These are phyloP conservation scores for Dendrocincla tyrannina DNA, from an alignment of 2,797 vertebrate species.

Conservation along the genomic window DNA sequence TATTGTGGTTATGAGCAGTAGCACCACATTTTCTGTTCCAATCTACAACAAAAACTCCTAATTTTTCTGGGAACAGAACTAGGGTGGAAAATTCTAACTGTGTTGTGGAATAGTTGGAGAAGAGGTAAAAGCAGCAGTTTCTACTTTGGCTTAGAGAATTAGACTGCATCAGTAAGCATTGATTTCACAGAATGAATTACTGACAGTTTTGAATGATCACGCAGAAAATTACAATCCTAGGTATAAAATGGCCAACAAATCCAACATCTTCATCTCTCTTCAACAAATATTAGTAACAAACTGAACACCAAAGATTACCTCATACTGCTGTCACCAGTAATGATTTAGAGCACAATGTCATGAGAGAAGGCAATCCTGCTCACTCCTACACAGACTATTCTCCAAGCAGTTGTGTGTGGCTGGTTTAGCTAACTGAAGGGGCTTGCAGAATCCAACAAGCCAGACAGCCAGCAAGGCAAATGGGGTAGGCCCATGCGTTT, in stretches of 20 bases:
- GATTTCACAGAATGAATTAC: not conserved
- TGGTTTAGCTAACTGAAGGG: not conserved
- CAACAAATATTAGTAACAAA: not conserved
- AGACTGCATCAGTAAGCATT: not conserved
- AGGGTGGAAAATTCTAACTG: not conserved
- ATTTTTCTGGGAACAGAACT: not conserved
- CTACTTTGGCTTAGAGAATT: not conserved
- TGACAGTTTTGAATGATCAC: not conserved
- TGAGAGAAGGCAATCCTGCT: not conserved
- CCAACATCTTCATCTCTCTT: not conserved
- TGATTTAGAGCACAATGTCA: not conserved
- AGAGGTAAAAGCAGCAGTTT: not conserved
- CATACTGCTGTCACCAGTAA: not conserved
- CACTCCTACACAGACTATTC: not conserved
- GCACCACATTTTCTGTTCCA: not conserved
- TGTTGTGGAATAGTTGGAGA: not conserved
- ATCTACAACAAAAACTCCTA: not conserved
- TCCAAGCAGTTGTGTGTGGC: not conserved
- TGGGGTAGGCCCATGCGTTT: rapidly evolving
- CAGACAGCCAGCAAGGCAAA: not conserved
- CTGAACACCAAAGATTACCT: not conserved
- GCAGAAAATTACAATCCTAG: not conserved
- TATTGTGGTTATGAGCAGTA: not conserved
- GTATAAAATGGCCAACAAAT: not conserved
- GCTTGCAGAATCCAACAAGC: not conserved